Conservation (phyloP, 2,797 vertebrate species). For the Valencia hispanica region DNA sequence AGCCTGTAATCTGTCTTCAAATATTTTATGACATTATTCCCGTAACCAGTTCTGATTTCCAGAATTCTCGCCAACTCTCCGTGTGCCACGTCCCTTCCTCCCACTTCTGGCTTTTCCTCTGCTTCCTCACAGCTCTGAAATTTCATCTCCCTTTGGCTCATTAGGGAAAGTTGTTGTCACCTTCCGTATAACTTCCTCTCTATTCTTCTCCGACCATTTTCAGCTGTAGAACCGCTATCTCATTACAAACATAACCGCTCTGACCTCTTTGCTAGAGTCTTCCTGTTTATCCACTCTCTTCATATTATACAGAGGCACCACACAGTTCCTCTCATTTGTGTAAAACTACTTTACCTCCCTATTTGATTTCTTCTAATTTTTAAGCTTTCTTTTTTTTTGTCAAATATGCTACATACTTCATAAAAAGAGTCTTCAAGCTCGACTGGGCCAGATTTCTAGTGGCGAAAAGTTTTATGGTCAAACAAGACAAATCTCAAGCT, state of each 20-base stretch:
- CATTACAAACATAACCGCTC: background rate
- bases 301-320: background rate
- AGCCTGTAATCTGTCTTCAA: too few relatives aligned
- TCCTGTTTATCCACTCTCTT: background rate
- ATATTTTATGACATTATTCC: too few relatives aligned
- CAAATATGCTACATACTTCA: background rate
- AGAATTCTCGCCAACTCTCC: background rate
- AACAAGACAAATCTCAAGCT: background rate
- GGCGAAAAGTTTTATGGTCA: background rate
- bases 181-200: slow-evolving; percentile 36
- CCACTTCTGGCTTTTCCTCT: background rate
- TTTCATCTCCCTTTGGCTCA: slow-evolving; percentile 50
- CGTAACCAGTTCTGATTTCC: background rate
- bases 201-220: background rate
- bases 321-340: background rate
- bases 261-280: background rate
- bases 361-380: background rate
- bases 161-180: slow-evolving; percentile 66
- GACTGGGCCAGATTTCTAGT: background rate
- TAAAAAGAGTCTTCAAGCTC: background rate
- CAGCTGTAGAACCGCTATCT: background rate
- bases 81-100: background rate
- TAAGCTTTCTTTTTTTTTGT: background rate
- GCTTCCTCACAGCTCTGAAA: background rate
- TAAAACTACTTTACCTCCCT: background rate